Conservation (phyloP, 2,888 invertebrate species). For the Drosophila kokeensis region DNA sequence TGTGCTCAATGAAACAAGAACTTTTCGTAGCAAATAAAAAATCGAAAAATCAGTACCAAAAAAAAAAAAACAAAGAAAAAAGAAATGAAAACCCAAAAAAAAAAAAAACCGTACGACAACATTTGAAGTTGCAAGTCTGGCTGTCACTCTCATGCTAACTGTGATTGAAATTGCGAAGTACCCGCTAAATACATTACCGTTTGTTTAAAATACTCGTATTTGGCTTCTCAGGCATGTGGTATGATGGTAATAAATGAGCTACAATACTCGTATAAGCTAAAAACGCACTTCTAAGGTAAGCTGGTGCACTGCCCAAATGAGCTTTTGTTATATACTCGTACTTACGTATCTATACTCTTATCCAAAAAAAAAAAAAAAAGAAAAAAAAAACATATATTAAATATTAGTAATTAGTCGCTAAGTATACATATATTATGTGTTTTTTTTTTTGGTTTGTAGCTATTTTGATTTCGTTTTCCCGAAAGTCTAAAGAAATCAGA, state of each 20-base stretch:
- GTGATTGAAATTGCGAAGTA: constrained; percentile 59
- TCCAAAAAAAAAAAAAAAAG: neutral
- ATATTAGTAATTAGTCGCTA: constrained; percentile 41
- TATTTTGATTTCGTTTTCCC: constrained; percentile 17
- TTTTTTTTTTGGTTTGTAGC: constrained; percentile 21
- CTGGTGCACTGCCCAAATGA: constrained; percentile 73
- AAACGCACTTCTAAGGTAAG: constrained; percentile 75
- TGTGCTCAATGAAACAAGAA: constrained; percentile 73
- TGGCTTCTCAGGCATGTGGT: constrained; percentile 78
- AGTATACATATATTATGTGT: constrained; percentile 19
- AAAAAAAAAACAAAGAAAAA: constrained; percentile 16
- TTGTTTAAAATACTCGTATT: constrained; percentile 62
- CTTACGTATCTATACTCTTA: constrained; percentile 48
- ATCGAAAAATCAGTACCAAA: constrained; percentile 6
- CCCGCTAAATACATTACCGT: constrained; percentile 58
- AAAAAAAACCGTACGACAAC: constrained; percentile 30
- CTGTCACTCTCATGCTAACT: constrained; percentile 66
- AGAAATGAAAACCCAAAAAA: neutral
- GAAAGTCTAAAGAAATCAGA: constrained; percentile 28
- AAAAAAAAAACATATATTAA: constrained; percentile 4
- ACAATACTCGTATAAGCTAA: constrained; percentile 53
- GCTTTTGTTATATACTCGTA: constrained; percentile 47
- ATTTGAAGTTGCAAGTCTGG: constrained; percentile 65
- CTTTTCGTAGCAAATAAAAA: constrained; percentile 67
- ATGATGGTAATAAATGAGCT: constrained; percentile 72